Evolutionary conservation across 2,113 vertebrate genomes (phyloP), one percentile per base, ranked within the genome.

Genomic region (Clarias magur): DNA sequence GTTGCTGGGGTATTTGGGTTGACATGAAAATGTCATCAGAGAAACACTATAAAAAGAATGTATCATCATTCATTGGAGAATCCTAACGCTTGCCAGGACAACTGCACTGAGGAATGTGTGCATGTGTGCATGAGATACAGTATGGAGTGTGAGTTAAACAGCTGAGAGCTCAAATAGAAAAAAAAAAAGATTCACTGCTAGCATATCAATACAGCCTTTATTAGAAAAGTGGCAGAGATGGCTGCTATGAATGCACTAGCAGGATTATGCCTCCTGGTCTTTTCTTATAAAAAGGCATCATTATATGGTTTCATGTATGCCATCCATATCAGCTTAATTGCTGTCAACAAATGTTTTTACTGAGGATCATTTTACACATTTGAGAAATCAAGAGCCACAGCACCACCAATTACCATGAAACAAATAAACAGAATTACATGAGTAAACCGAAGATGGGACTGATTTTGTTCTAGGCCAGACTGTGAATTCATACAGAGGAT

Each of bases 41-140:
- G 67, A 79, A 62, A 87, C 21, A 38, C 87, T 87, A 86, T 90
- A 87, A 88, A 87, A 87, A 87, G 87, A 86, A 68, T 56, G 17
- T 13, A 57, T n/a, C 76, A 54, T 82, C 48, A 87, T 85, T 87
- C 86, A 82, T 82, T 83, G 84, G 81, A 75, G 78, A 70, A 76
- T 57, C 70, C 75, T 80, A 68, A 76, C 65, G 83, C 80, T 53
- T 65, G 30, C 25, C 62, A 72, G 25, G 38, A 59, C 67, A 72
- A 83, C 81, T 84, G 81, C 60, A 54, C 67, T 4, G 78, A 82
- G 57, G 80, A 87, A 65, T 73, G 56, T 73, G 42, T 65, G 56
- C 15, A 62, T 67, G 85, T 73, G 54, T 65, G 56, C 15, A 62
- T 67, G 85, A 83, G 68, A 67, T 57, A 38, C 34, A 38, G 34